Evolutionary conservation across 2,113 vertebrate species (phyloP), one percentile per base, ranked within the genome.

Genomic region (Phalacrocorax brasilianus): DNA sequence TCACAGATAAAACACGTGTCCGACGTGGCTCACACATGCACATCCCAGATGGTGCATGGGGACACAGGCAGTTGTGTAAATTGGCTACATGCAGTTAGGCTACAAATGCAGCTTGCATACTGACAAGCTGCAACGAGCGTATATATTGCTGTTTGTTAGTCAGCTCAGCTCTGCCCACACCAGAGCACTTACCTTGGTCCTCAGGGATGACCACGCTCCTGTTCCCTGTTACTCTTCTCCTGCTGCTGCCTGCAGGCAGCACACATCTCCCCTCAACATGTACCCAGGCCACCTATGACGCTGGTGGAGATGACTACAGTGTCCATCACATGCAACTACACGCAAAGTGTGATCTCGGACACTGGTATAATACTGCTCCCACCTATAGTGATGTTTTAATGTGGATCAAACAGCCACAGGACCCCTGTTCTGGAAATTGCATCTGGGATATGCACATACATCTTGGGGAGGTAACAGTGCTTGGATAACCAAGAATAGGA

Each of bases 251-350:
- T 75, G 28, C 65, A 40, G 71, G n/a, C 76, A 86, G 50, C 56
- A 0, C 0, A 6, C 22, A 70, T 22, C n/a, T 66, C 14, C 14
- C 5, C 18, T 35, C 49, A 15, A 2, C 4, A 1, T 0, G 10
- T 26, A 10, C 30, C 38, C 61, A 35, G 33, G 23, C 14, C 55
- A 74, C 23, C 30, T 18, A 3, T 0, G 11, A 2, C 7, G 6
- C 76, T 21, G 0, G 19, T 19, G 80, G n/a, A 23, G 63, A 1
- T 7, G 9, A 1, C 23, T 22, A 66, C 59, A n/a, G 4, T 0
- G 0, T 32, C 75, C 55, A 2, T 27, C 22, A 3, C 24, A 0
- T 0, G 2, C 3, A 17, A 30, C 13, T 12, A 22, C 3, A 1
- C 18, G 59, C 59, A 8, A 28, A 55, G 6, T 1, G 42, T 2